Conservation (phyloP, 2,888 invertebrate genomes). For the Synergus gifuensis region DNA sequence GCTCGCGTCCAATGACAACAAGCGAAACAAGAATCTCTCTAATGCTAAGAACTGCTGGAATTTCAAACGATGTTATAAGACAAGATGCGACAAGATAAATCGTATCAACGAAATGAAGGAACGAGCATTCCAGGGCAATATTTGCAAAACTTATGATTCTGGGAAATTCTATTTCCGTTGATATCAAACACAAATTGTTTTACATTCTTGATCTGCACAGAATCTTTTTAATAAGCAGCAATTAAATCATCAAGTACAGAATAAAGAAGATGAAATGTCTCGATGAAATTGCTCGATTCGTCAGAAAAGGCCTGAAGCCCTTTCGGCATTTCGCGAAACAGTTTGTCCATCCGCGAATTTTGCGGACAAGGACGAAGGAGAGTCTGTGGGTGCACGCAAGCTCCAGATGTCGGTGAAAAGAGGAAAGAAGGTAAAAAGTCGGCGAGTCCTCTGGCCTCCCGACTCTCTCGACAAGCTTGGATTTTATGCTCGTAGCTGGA, state of each 20-base stretch:
- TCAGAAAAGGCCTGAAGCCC: background rate
- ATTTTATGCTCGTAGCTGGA: slow-evolving; percentile 77
- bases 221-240: background rate
- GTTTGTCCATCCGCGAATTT: background rate
- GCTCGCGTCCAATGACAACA: slow-evolving; percentile 54
- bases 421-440: slow-evolving; percentile 53
- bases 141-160: slow-evolving; percentile 3
- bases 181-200: background rate
- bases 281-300: background rate
- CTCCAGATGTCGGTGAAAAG: slow-evolving; percentile 44
- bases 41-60: slow-evolving; percentile 48
- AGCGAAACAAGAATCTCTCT: slow-evolving; percentile 54
- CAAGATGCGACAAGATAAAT: slow-evolving; percentile 59
- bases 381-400: slow-evolving; percentile 41
- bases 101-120: slow-evolving; percentile 52
- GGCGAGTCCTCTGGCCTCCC: slow-evolving; percentile 50
- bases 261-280: background rate
- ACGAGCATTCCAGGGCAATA: slow-evolving; percentile 12
- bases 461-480: slow-evolving; percentile 65
- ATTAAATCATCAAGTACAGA: background rate
- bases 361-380: slow-evolving; percentile 26
- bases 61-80: slow-evolving; percentile 50
- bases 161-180: background rate
- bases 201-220: background rate
- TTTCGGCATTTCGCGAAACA: background rate